phyloP scores from a whole-genome alignment of 2,113 vertebrate species.

The Tringa solitaria region DNA sequence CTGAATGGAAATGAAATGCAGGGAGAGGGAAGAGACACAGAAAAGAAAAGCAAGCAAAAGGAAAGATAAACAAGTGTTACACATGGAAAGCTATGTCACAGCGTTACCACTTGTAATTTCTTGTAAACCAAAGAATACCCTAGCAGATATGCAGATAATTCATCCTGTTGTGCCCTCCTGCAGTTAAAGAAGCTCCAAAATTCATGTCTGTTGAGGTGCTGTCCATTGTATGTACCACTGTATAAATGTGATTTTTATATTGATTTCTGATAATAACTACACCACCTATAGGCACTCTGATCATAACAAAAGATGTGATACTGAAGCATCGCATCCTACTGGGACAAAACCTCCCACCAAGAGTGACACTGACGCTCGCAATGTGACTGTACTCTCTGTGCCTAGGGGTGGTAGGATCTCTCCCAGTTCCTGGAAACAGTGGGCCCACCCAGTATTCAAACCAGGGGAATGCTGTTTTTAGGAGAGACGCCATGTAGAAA shows the following conservation, averaged over 20 bases:
- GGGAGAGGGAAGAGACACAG: neutral
- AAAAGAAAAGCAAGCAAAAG: neutral
- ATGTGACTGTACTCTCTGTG: accelerated
- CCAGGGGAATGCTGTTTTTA: neutral
- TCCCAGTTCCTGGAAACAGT: neutral
- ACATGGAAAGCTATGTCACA: neutral
- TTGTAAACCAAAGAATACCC: neutral
- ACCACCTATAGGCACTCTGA: neutral
- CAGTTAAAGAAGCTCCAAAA: neutral
- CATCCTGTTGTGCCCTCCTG: neutral
- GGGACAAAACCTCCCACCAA: neutral
- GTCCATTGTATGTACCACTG: neutral
- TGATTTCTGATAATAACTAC: neutral
- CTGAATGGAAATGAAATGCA: neutral
- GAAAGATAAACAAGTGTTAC: neutral
- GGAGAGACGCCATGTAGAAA: neutral
- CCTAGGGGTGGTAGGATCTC: neutral
- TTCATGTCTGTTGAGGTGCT: neutral
- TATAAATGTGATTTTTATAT: neutral
- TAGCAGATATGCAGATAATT: neutral
- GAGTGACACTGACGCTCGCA: neutral
- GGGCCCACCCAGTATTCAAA: neutral
- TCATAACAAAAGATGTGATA: neutral
- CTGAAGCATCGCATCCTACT: neutral
- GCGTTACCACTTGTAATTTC: neutral